These are phyloP conservation scores for Eurosta solidaginis DNA, from an alignment of 1,140 invertebrate genomes.

Conservation along the genomic window DNA sequence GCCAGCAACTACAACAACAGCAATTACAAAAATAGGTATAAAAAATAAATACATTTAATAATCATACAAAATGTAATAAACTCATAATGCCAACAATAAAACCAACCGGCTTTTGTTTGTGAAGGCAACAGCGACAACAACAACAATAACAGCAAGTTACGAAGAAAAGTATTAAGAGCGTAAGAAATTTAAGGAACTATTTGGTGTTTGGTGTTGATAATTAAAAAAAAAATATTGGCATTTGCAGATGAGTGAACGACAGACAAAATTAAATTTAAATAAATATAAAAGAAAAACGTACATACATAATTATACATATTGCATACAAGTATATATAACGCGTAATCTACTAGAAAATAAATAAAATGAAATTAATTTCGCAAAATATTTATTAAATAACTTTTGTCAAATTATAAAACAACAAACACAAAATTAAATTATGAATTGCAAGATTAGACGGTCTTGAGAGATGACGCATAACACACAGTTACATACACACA, in stretches of 20 bases:
- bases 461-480: not conserved
- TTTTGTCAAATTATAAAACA: conserved; percentile 3
- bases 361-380: conserved; percentile 30
- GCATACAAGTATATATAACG: conserved; percentile 21
- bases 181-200: not conserved
- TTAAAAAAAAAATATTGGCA: too few relatives aligned
- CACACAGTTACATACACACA: too few relatives aligned
- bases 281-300: conserved; percentile 37
- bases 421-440: not conserved
- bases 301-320: conserved; percentile 21
- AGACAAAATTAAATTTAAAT: conserved; percentile 45
- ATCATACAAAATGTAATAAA: conserved; percentile 30
- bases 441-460: not conserved
- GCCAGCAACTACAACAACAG: not conserved
- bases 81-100: not conserved
- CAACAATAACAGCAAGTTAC: not conserved
- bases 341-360: conserved; percentile 35
- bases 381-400: conserved; percentile 18
- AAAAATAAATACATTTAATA: conserved; percentile 32
- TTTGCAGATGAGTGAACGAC: conserved; percentile 25
- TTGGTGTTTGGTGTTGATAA: not conserved
- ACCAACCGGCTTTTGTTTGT: not conserved
- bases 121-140: not conserved
- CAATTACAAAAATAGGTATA: conserved; percentile 32
- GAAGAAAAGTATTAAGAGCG: not conserved